These are phyloP conservation scores for Caenorhabditis doughertyi DNA, from an alignment of 2,888 invertebrate genomes.

Conservation along the genomic window DNA sequence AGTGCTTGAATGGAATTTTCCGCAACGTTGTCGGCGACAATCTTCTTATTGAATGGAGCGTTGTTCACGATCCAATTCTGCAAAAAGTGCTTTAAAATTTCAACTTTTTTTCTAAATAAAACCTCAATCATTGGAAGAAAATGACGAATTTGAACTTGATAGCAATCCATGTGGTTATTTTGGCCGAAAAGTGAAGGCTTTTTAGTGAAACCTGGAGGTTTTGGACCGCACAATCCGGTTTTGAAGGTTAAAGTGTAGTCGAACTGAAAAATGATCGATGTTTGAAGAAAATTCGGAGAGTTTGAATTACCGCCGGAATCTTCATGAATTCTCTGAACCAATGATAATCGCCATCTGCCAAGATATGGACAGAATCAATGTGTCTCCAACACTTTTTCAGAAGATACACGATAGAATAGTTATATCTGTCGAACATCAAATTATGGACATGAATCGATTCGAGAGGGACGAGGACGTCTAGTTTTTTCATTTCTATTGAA, in stretches of 20 bases:
- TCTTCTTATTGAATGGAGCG: background rate
- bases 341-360: background rate
- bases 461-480: background rate
- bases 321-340: background rate
- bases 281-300: background rate
- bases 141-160: no score
- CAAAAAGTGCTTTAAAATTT: background rate
- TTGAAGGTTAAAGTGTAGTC: background rate
- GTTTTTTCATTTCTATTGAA: background rate
- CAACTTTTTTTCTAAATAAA: background rate
- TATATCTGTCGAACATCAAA: background rate
- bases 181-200: no score
- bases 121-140: background rate
- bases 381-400: background rate
- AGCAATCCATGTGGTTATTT: no score
- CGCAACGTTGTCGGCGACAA: background rate
- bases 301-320: background rate
- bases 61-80: conserved; percentile 1
- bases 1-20: background rate
- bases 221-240: background rate
- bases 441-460: background rate
- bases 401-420: background rate
- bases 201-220: background rate
- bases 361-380: background rate
- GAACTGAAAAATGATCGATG: background rate